Evolutionary conservation across 2,888 invertebrate species (phyloP).

Genomic region (Erpobdella octoculata): DNA sequence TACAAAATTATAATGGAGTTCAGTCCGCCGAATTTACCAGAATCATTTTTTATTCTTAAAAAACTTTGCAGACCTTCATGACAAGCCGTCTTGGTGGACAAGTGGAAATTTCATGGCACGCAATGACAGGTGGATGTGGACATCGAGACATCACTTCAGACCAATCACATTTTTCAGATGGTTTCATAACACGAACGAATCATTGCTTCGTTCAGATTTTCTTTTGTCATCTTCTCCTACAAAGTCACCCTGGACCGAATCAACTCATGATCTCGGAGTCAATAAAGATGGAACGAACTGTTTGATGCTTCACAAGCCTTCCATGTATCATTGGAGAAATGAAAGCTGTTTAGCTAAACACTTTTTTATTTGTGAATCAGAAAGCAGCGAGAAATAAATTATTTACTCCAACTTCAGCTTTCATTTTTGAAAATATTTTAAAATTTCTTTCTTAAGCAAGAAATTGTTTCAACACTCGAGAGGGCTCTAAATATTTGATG

Average conservation of each 20-base stretch:
- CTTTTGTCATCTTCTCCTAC: background rate
- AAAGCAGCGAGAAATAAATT: constrained; percentile 7
- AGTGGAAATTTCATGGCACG: constrained; percentile 43
- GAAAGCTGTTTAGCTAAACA: constrained; percentile 41
- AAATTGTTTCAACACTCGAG: no score
- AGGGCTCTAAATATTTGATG: no score
- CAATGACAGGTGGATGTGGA: constrained; percentile 46
- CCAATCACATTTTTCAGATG: constrained; percentile 44
- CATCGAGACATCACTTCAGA: constrained; percentile 38
- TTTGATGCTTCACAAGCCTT: constrained; percentile 40
- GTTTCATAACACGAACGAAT: constrained; percentile 42
- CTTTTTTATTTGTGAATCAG: constrained; percentile 43
- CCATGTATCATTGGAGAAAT: constrained; percentile 43
- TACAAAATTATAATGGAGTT: no score
- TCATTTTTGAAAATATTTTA: no score
- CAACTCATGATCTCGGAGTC: background rate
- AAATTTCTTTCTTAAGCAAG: no score
- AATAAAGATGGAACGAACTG: constrained; percentile 38
- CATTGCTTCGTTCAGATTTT: no score
- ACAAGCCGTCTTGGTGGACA: constrained; percentile 44
- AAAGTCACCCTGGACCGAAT: background rate
- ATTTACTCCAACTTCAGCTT: background rate
- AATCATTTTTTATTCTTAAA: no score
- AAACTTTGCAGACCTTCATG: constrained; percentile 37
- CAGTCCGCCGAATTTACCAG: no score